These are phyloP conservation scores for Prunella himalayana DNA, from an alignment of 2,113 vertebrate species.

Conservation along the genomic window DNA sequence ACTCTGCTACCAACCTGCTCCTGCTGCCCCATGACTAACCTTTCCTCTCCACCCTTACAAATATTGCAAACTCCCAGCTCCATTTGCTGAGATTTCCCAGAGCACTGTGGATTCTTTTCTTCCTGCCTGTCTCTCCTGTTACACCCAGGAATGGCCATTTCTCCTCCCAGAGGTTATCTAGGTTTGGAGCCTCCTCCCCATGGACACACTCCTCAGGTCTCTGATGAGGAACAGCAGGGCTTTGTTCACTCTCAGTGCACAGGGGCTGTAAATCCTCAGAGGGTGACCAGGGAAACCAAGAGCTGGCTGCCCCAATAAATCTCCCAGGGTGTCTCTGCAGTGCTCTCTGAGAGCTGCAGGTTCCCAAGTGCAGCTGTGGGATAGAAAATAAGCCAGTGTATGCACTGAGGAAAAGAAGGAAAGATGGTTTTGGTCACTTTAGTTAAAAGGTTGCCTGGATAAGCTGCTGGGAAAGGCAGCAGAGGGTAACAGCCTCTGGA, in stretches of 20 bases:
- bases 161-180: slow-evolving; percentile 41
- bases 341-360: not conserved
- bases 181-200: slow-evolving; percentile 17
- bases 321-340: not conserved
- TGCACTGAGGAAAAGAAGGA: not conserved
- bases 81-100: slow-evolving; percentile 13
- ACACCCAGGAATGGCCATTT: slow-evolving; percentile 4
- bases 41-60: not conserved
- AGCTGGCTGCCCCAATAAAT: slow-evolving; percentile 26
- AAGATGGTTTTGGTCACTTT: not conserved
- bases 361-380: not conserved
- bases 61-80: not conserved
- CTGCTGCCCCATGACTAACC: not conserved
- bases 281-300: slow-evolving; percentile 46
- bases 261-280: slow-evolving; percentile 9
- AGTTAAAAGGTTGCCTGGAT: not conserved
- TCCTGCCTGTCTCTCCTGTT: not conserved
- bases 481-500: not conserved
- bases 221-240: slow-evolving; percentile 49
- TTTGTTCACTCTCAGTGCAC: slow-evolving; percentile 23
- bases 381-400: not conserved
- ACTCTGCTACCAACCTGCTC: not conserved
- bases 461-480: not conserved
- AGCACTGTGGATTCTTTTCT: not conserved
- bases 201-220: not conserved